These are phyloP conservation scores for Riparia riparia DNA, from an alignment of 2,113 vertebrate genomes.

Conservation along the genomic window DNA sequence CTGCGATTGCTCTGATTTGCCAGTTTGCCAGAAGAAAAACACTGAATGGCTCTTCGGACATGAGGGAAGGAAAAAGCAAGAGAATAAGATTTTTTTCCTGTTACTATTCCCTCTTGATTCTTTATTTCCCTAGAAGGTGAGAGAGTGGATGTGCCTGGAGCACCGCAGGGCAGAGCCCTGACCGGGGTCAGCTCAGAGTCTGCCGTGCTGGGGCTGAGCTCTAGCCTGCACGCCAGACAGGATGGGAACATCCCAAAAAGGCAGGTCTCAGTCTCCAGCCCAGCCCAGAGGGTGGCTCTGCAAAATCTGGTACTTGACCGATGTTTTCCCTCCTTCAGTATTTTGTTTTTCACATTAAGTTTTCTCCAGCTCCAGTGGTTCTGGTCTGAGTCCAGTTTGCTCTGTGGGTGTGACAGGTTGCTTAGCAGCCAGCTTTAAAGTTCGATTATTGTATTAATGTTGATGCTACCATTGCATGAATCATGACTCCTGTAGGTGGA, in stretches of 20 bases:
- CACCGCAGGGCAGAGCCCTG: rapidly evolving
- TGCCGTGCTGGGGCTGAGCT: rapidly evolving
- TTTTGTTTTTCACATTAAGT: not conserved
- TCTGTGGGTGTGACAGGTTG: not conserved
- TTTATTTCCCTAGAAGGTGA: not conserved
- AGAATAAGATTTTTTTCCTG: not conserved
- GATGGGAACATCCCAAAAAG: not conserved
- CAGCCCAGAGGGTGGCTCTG: not conserved
- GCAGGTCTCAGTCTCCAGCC: not conserved
- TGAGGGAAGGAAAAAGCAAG: not conserved
- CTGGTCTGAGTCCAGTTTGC: not conserved
- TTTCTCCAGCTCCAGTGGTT: not conserved
- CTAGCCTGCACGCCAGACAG: not conserved
- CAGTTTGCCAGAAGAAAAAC: not conserved
- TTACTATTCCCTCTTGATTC: not conserved
- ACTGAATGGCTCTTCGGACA: not conserved
- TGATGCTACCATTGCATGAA: slow-evolving; percentile 25
- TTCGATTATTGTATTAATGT: slow-evolving; percentile 59
- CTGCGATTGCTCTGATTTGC: not conserved
- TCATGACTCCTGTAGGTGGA: slow-evolving; percentile 18
- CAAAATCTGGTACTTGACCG: not conserved
- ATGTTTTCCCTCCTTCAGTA: rapidly evolving
- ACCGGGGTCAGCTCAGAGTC: not conserved
- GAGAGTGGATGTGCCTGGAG: rapidly evolving
- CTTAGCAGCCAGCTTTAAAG: slow-evolving; percentile 34